phyloP scores from a whole-genome alignment of 1,140 invertebrate genomes.

The Scaptomyza montana region DNA sequence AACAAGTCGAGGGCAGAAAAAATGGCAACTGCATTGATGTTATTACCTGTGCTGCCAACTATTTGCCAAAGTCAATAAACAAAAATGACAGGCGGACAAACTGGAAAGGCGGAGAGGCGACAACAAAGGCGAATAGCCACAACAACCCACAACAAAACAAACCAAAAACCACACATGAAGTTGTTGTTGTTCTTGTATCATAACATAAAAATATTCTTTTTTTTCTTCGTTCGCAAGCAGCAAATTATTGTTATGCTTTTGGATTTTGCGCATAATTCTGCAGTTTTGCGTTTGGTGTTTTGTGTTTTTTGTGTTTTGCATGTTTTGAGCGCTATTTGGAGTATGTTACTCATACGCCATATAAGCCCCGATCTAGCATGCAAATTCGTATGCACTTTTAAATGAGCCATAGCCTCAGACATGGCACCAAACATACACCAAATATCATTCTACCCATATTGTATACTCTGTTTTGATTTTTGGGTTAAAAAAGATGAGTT shows the following conservation, averaged over 20 bases:
- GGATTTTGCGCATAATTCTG: constrained; percentile 79
- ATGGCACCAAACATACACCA: constrained; percentile 29
- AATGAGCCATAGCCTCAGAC: constrained; percentile 72
- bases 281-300: constrained; percentile 58
- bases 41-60: constrained; percentile 79
- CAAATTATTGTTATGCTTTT: constrained; percentile 81
- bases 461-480: constrained; percentile 3
- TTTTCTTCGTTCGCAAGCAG: constrained; percentile 38
- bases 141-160: too few relatives aligned
- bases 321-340: constrained; percentile 62
- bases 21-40: constrained; percentile 82
- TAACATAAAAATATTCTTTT: constrained; percentile 14
- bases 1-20: constrained; percentile 43
- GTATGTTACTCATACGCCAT: constrained; percentile 79
- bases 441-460: constrained; percentile 5
- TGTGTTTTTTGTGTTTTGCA: background rate
- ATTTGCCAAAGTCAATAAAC: constrained; percentile 81
- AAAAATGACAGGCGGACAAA: constrained; percentile 63
- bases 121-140: background rate
- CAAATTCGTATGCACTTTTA: constrained; percentile 63
- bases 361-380: constrained; percentile 40
- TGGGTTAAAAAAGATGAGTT: background rate
- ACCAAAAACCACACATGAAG: too few relatives aligned
- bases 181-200: constrained; percentile 52
- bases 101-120: constrained; percentile 29